Evolutionary conservation across 1,140 invertebrate species (phyloP).

Genomic region (Drosophila micromelanica): DNA sequence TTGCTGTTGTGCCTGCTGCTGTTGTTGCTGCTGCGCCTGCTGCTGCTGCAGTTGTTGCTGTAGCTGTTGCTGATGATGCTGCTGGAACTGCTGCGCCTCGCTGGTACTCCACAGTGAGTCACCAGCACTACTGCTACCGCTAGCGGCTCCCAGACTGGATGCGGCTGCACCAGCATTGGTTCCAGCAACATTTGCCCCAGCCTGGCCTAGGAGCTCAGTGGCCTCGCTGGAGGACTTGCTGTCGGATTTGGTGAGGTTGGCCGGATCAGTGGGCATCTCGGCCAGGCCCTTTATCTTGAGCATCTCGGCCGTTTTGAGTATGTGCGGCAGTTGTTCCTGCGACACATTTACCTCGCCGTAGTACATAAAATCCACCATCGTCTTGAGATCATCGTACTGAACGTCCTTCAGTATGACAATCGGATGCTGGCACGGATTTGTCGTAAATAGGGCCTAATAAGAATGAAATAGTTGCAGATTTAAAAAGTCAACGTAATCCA

Average conservation of each 20-base stretch:
- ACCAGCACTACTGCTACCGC: conserved; percentile 68
- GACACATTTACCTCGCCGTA: conserved; percentile 96
- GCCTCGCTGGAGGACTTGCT: conserved; percentile 85
- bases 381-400: conserved; percentile 92
- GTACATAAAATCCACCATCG: conserved; percentile 96
- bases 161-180: conserved; percentile 46
- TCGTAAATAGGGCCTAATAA: conserved; percentile 89
- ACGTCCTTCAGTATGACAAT: conserved; percentile 96
- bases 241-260: conserved; percentile 88
- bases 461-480: conserved; percentile 42
- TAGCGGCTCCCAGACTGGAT: conserved; percentile 62
- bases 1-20: conserved; percentile 57
- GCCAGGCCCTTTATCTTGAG: conserved; percentile 94
- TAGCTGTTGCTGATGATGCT: conserved; percentile 65
- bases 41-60: conserved; percentile 71
- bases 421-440: conserved; percentile 95
- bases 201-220: conserved; percentile 67
- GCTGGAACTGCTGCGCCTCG: conserved; percentile 80
- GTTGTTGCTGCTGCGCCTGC: conserved; percentile 66
- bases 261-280: conserved; percentile 90
- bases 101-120: conserved; percentile 83
- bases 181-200: conserved; percentile 52
- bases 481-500: no score
- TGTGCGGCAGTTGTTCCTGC: conserved; percentile 93
- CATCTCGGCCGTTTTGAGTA: conserved; percentile 94